These are phyloP conservation scores for Acleris cristana DNA, from an alignment of 2,888 invertebrate species.

Conservation along the genomic window DNA sequence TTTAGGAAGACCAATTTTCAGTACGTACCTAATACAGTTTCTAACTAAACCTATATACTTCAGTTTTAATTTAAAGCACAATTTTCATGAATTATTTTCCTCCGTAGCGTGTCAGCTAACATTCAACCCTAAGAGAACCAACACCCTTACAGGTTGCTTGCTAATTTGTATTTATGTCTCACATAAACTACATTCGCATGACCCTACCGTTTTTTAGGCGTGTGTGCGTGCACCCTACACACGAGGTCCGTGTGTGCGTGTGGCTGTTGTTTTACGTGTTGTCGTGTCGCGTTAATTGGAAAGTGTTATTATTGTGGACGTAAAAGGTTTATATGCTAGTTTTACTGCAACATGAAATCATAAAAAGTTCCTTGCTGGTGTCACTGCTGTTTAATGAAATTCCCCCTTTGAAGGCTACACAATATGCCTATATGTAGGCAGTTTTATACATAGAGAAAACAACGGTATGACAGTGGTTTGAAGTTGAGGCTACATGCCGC, in stretches of 20 bases:
- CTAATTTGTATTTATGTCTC: conserved; percentile 58
- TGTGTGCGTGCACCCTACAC: conserved; percentile 13
- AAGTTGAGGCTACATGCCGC: no score
- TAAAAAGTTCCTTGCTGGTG: conserved; percentile 20
- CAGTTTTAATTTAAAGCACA: no score
- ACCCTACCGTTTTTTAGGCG: conserved; percentile 17
- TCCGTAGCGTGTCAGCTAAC: neutral
- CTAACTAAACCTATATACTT: no score
- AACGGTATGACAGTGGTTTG: no score
- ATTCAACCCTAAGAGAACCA: neutral
- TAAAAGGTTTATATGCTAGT: conserved; percentile 23
- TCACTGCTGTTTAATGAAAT: neutral
- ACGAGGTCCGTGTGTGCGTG: no score
- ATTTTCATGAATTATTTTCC: neutral
- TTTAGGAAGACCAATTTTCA: no score
- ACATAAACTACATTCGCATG: conserved; percentile 36
- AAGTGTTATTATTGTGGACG: conserved; percentile 30
- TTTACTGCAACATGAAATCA: conserved; percentile 22
- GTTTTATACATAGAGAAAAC: no score
- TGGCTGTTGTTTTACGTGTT: conserved; percentile 23
- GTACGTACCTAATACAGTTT: no score
- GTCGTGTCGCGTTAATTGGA: conserved; percentile 25
- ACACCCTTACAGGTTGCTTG: conserved; percentile 40
- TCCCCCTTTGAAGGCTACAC: no score
- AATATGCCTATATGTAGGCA: no score